A percentile compares a stretch with the other conserved stretches of the same genome.
Evolutionary conservation across 2,888 invertebrate genomes (phyloP).

Genomic region (Elysia crispata): DNA sequence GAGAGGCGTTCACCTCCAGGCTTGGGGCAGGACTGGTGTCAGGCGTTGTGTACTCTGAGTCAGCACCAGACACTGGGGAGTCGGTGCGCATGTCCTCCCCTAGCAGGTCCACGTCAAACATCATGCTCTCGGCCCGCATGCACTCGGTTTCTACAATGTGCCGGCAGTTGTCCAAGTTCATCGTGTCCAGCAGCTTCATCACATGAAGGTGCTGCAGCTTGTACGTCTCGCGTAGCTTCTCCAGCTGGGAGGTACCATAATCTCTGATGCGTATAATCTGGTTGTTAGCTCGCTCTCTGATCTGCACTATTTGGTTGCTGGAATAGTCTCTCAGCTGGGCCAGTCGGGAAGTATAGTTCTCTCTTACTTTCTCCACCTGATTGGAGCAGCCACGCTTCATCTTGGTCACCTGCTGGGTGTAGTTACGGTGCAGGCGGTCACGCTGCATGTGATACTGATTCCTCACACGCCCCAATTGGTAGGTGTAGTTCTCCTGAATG

Average conservation of each 20-base stretch:
- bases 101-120: conserved; percentile 59
- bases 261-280: conserved; percentile 95
- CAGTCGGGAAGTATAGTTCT: conserved; percentile 92
- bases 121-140: conserved; percentile 88
- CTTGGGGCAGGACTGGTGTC: conserved; percentile 59
- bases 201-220: conserved; percentile 96
- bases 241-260: conserved; percentile 94
- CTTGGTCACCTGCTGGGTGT: conserved; percentile 90
- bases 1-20: neutral
- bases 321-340: conserved; percentile 94
- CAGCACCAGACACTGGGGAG: conserved; percentile 52
- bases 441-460: conserved; percentile 71
- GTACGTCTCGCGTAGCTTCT: conserved; percentile 92
- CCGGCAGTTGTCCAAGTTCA: conserved; percentile 94
- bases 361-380: conserved; percentile 95
- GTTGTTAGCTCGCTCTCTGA: conserved; percentile 95
- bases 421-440: conserved; percentile 92
- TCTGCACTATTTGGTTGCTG: conserved; percentile 93
- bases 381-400: conserved; percentile 95
- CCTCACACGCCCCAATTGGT: conserved; percentile 69
- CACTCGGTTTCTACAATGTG: conserved; percentile 77
- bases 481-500: conserved; percentile 72
- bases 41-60: conserved; percentile 67
- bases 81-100: conserved; percentile 42
- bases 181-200: conserved; percentile 94